phyloP scores from a whole-genome alignment of 2,888 invertebrate genomes.

The Thymelicus sylvestris region DNA sequence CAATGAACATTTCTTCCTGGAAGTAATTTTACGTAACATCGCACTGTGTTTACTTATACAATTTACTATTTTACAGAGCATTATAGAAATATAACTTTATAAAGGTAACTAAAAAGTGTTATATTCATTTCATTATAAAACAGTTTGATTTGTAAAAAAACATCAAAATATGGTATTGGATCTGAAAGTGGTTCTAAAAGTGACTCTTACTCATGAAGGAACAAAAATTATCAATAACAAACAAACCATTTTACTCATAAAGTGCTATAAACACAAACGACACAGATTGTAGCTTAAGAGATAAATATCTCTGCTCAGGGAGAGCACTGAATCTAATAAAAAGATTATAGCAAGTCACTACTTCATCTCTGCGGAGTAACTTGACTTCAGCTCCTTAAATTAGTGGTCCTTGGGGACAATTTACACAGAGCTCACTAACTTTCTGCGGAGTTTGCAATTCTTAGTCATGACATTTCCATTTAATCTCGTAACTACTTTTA shows the following conservation, averaged over 20 bases:
- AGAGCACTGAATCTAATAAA: constrained; percentile 5
- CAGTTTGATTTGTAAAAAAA: too few species aligned
- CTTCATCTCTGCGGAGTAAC: constrained; percentile 7
- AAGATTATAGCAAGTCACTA: constrained; percentile 17
- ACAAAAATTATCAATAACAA: too few species aligned
- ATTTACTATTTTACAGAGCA: too few species aligned
- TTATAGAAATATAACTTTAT: too few species aligned
- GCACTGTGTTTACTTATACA: too few species aligned
- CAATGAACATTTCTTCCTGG: too few species aligned
- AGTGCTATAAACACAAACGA: not conserved
- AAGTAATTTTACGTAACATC: too few species aligned
- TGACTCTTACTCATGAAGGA: too few species aligned
- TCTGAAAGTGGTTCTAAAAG: too few species aligned
- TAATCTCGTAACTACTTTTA: constrained; percentile 13
- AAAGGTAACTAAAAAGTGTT: too few species aligned
- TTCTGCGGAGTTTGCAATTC: constrained; percentile 18
- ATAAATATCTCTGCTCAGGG: not conserved
- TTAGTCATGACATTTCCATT: constrained; percentile 11
- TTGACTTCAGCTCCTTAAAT: constrained; percentile 10
- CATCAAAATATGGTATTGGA: too few species aligned
- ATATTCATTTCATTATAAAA: too few species aligned
- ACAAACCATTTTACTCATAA: not conserved
- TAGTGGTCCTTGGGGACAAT: constrained; percentile 8
- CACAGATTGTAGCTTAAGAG: not conserved
- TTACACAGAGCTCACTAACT: constrained; percentile 14